phyloP scores from a whole-genome alignment of 2,113 vertebrate species.

The Glareola pratincola region DNA sequence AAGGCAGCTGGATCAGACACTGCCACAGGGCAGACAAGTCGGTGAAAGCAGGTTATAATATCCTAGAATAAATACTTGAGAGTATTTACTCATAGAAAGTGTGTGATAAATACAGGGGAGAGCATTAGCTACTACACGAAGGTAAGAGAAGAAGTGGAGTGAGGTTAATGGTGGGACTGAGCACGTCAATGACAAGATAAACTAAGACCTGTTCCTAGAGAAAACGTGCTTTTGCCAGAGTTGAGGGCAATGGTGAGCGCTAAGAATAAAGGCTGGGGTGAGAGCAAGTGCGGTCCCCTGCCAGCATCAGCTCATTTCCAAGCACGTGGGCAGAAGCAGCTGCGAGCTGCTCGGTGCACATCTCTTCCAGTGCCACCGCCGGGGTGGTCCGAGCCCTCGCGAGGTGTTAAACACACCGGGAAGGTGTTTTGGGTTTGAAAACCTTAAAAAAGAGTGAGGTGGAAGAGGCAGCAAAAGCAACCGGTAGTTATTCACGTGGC shows the following conservation, averaged over 20 bases:
- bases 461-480: neutral
- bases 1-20: neutral
- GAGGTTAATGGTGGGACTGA: neutral
- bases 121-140: fast-evolving
- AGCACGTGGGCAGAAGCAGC: neutral
- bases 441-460: neutral
- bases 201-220: neutral
- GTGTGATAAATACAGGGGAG: neutral
- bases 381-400: neutral
- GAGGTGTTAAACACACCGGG: neutral
- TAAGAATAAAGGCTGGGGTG: neutral
- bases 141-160: neutral
- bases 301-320: neutral
- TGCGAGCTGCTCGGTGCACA: fast-evolving
- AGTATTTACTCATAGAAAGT: neutral
- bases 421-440: neutral
- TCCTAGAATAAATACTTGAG: neutral
- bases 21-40: neutral
- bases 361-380: neutral
- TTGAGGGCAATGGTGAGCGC: neutral
- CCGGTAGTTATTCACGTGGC: neutral
- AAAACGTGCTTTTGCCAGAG: neutral
- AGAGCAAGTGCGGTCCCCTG: neutral
- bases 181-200: neutral
- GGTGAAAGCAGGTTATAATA: neutral